Percentiles rank a stretch among this genome's conserved stretches.
These are phyloP conservation scores for Siphamia tubifer DNA, from an alignment of 2,113 vertebrate species.

Conservation along the genomic window DNA sequence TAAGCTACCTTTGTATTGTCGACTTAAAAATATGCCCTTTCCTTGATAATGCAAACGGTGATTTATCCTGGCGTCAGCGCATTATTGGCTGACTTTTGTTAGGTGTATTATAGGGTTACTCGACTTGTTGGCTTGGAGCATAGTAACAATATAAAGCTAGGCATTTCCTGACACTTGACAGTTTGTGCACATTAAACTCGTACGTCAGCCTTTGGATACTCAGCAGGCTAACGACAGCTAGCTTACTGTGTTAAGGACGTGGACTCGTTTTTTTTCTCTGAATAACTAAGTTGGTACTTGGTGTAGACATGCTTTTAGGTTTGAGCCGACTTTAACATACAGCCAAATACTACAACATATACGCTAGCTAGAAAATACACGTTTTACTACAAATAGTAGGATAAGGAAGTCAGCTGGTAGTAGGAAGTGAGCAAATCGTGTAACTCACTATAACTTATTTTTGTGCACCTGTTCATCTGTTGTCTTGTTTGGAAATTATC, in stretches of 20 bases:
- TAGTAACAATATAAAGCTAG: neutral
- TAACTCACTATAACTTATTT: neutral
- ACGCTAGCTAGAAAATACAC: neutral
- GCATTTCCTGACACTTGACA: neutral
- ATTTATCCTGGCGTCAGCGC: neutral
- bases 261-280: conserved; percentile 3
- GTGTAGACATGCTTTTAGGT: neutral
- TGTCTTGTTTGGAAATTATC: neutral
- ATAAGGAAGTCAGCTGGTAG: conserved; percentile 46
- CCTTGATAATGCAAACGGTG: conserved; percentile 2
- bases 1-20: conserved; percentile 12
- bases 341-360: neutral
- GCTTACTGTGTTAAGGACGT: conserved; percentile 21
- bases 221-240: conserved; percentile 17
- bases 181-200: neutral
- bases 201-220: neutral
- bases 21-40: conserved; percentile 10
- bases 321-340: neutral
- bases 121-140: neutral
- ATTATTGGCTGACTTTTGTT: conserved; percentile 2
- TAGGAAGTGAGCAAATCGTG: conserved; percentile 51
- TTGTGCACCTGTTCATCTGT: neutral
- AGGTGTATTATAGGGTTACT: neutral
- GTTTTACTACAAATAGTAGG: neutral
- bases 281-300: neutral